These are phyloP conservation scores for Stegodyphus dumicola DNA, from an alignment of 1,140 invertebrate species.

Conservation along the genomic window DNA sequence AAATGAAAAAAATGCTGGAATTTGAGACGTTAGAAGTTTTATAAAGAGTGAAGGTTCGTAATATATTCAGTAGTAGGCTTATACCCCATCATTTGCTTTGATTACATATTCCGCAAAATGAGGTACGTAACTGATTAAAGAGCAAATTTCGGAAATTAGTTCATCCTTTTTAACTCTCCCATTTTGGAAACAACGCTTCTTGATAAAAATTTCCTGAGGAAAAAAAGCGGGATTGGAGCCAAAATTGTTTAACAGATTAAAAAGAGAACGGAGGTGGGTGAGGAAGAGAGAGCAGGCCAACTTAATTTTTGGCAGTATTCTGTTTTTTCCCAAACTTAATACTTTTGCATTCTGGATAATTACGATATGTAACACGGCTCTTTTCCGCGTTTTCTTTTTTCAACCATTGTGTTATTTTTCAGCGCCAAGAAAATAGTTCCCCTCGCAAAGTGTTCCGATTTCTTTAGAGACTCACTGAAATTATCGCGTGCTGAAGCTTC, in stretches of 20 bases:
- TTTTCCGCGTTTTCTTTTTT: neutral
- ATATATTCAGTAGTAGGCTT: constrained; percentile 17
- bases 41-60: neutral
- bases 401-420: neutral
- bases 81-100: constrained; percentile 47
- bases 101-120: constrained; percentile 34
- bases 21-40: too few species aligned
- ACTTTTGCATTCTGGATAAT: constrained; percentile 39
- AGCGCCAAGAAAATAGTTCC: neutral
- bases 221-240: constrained; percentile 26
- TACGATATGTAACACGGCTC: constrained; percentile 38
- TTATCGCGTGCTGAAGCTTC: constrained; percentile 40
- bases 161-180: constrained; percentile 38
- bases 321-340: constrained; percentile 42
- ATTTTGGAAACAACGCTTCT: constrained; percentile 19
- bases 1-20: too few species aligned
- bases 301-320: constrained; percentile 36
- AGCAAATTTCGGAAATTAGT: constrained; percentile 32
- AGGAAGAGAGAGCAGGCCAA: neutral
- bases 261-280: neutral
- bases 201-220: neutral
- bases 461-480: constrained; percentile 15
- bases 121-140: neutral
- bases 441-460: neutral
- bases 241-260: constrained; percentile 41